Percentiles rank a stretch among this genome's conserved stretches.
Evolutionary conservation across 2,888 invertebrate genomes (phyloP).

Genomic region (Andricus curvator): DNA sequence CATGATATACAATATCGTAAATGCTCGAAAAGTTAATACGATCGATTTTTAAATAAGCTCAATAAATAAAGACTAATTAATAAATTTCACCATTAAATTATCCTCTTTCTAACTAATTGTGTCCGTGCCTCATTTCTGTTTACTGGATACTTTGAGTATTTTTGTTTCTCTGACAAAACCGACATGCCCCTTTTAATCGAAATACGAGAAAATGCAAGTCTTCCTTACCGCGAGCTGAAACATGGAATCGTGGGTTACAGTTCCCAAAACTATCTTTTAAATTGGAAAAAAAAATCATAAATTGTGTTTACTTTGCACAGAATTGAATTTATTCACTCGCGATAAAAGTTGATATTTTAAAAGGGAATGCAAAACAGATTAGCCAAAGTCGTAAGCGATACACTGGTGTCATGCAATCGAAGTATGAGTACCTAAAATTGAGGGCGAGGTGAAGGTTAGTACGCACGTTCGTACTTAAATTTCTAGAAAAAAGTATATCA

Average conservation of each 20-base stretch:
- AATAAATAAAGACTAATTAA: constrained; percentile 38
- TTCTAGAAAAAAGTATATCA: constrained; percentile 34
- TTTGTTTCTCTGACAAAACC: background rate
- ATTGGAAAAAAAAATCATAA: too few relatives aligned
- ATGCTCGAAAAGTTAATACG: constrained; percentile 38
- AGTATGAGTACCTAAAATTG: constrained; percentile 19
- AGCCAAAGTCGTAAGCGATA: constrained; percentile 28
- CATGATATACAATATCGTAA: constrained; percentile 40
- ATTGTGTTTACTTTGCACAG: too few relatives aligned
- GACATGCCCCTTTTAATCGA: background rate
- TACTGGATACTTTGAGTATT: constrained; percentile 34
- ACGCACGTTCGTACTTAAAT: constrained; percentile 16
- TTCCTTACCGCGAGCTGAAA: constrained; percentile 21
- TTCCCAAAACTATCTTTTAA: background rate
- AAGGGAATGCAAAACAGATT: constrained; percentile 39
- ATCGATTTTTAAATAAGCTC: constrained; percentile 35
- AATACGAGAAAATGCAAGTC: constrained; percentile 29
- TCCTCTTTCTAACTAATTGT: constrained; percentile 34
- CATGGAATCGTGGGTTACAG: constrained; percentile 7
- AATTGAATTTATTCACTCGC: background rate
- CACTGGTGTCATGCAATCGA: constrained; percentile 18
- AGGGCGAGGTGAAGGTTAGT: constrained; percentile 6
- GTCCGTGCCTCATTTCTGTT: constrained; percentile 35
- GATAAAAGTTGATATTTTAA: constrained; percentile 15
- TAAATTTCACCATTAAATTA: constrained; percentile 33